These are phyloP conservation scores for Cyclophora punctaria DNA, from an alignment of 2,888 invertebrate genomes.

Conservation along the genomic window DNA sequence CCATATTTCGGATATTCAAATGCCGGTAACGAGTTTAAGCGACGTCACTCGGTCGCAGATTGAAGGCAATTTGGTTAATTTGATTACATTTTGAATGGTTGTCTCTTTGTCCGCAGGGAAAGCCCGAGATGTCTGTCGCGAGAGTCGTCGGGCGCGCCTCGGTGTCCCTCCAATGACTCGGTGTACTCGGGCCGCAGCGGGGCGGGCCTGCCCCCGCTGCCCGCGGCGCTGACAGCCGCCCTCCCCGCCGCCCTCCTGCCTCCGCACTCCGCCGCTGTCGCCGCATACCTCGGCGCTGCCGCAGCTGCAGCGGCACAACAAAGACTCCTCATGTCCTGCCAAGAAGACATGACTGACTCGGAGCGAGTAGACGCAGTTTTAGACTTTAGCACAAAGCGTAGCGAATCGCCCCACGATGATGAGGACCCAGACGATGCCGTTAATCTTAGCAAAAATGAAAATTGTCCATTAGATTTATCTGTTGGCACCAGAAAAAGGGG, in stretches of 20 bases:
- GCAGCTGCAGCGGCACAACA: conserved; percentile 84
- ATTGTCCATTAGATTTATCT: conserved; percentile 87
- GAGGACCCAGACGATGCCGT: conserved; percentile 79
- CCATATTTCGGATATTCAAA: conserved; percentile 30
- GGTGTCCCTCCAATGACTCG: conserved; percentile 87
- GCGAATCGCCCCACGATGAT: conserved; percentile 66
- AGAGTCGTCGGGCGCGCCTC: conserved; percentile 83
- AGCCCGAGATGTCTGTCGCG: conserved; percentile 89
- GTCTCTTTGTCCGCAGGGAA: conserved; percentile 80
- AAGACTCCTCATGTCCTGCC: conserved; percentile 84
- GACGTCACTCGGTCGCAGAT: conserved; percentile 5
- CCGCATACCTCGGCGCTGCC: conserved; percentile 84
- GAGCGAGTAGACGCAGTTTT: conserved; percentile 79
- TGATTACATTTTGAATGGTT: conserved; percentile 33
- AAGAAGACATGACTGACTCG: conserved; percentile 79
- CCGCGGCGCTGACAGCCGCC: conserved; percentile 79
- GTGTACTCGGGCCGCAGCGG: conserved; percentile 80
- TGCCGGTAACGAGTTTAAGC: conserved; percentile 34
- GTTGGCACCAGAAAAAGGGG: conserved; percentile 84
- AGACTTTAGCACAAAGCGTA: conserved; percentile 87
- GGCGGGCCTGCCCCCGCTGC: conserved; percentile 60
- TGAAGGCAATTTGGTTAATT: conserved; percentile 26
- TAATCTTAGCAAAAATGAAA: conserved; percentile 81
- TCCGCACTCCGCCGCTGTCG: conserved; percentile 87
- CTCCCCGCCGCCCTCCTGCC: conserved; percentile 83